Base-by-base conservation (phyloP, 2,113 vertebrate species). In the Stomatorhinus ivindoensis region DNA sequence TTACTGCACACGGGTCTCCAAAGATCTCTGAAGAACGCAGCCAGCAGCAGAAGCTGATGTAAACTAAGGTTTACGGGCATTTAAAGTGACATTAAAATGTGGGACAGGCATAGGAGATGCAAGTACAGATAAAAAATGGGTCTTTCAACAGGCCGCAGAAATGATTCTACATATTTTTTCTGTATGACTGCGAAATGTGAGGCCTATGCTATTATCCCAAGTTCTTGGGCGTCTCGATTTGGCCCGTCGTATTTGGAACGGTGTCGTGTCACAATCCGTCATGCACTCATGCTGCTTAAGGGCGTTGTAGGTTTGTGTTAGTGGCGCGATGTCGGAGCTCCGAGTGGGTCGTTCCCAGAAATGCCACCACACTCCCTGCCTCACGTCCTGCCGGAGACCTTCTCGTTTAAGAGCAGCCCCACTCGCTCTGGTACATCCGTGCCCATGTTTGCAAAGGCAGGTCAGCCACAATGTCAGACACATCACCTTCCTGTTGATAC, bases 11-110 rank as follows among this genome's bases (percentile, higher is more conserved):
- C 35, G 42, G 73, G 4, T 42, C 35, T 7, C 73, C 35, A 0
- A 35, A 19, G 73, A 39, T 42, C 35, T 42, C 73, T 2, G 5
- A 3, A 8, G 50, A 27, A 47, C 69, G 58, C 87, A 89, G 44
- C 50, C 19, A 47, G 55, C 90, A 92, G 73, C 93, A 94, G 82
- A 93, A 93, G 51, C 31, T 82, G 55, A 47, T 90, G 73, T 88
- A 88, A 88, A 90, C 91, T 90, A 83, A 89, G 65, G 21, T 46
- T 88, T 65, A 8, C 27, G 76, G 76, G 82, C 65, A 65, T 42
- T 69, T 58, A 11, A 44, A 31, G 61, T 39, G 89, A 55, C 84
- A 46, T 86, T 87, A 84, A 90, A 91, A 51, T 80, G 13, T 42
- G 73, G 15, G 73, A 80, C 73, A 19, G 73, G 17, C 17, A 7